Evolutionary conservation across 2,797 vertebrate genomes (phyloP).

Genomic region (Atherinosoma microstoma): DNA sequence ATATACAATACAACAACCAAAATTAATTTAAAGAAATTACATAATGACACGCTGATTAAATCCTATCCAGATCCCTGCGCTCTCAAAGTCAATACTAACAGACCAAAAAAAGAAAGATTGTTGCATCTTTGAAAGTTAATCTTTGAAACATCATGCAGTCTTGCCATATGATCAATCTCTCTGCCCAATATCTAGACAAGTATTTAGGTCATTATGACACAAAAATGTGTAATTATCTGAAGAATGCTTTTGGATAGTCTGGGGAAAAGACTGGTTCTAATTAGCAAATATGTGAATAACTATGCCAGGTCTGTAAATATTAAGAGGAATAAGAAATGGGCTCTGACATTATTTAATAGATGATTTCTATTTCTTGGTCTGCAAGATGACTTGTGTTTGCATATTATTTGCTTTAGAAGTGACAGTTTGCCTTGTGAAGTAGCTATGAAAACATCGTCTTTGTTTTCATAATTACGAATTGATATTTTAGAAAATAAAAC

Average conservation of each 20-base stretch:
- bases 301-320: slow-evolving; percentile 60
- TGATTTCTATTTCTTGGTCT: slow-evolving; percentile 31
- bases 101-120: too few relatives aligned
- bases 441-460: slow-evolving; percentile 11
- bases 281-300: slow-evolving; percentile 68
- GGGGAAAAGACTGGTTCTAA: slow-evolving; percentile 63
- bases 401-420: slow-evolving; percentile 34
- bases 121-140: slow-evolving; percentile 32
- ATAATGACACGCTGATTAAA: too few relatives aligned
- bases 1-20: too few relatives aligned
- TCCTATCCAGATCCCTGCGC: too few relatives aligned
- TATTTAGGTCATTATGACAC: slow-evolving; percentile 70
- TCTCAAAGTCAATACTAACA: too few relatives aligned
- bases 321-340: slow-evolving; percentile 45
- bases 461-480: slow-evolving; percentile 18
- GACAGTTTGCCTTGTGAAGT: slow-evolving; percentile 26
- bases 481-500: slow-evolving; percentile 17
- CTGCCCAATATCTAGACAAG: slow-evolving; percentile 60
- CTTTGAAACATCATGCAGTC: slow-evolving; percentile 59
- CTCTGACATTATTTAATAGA: slow-evolving; percentile 11
- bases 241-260: slow-evolving; percentile 62
- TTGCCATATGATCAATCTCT: slow-evolving; percentile 56
- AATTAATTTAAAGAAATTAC: too few relatives aligned
- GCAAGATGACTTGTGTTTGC: slow-evolving; percentile 23
- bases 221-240: slow-evolving; percentile 68